These are phyloP conservation scores for Chelonus formosanus DNA, from an alignment of 2,888 invertebrate species.

Conservation along the genomic window DNA sequence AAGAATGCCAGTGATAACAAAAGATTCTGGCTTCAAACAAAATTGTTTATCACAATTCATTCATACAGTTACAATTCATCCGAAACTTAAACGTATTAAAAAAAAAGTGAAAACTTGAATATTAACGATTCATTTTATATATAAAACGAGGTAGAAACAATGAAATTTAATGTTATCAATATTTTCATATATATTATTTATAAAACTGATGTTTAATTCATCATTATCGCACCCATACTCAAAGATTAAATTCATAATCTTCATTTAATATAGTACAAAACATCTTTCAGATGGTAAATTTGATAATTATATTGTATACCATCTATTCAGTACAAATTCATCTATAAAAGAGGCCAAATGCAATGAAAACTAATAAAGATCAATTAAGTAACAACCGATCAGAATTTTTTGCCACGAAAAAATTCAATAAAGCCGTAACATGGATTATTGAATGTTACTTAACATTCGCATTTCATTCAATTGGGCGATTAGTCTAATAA, in stretches of 20 bases:
- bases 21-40: constrained; percentile 18
- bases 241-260: background rate
- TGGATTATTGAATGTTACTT: background rate
- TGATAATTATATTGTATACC: too few species aligned
- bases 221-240: constrained; percentile 15
- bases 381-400: constrained; percentile 29
- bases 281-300: constrained; percentile 4
- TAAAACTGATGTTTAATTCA: constrained; percentile 16
- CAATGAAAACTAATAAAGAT: constrained; percentile 14
- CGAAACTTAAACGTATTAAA: constrained; percentile 10
- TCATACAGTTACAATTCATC: constrained; percentile 19
- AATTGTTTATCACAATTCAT: constrained; percentile 34
- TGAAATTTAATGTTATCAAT: constrained; percentile 33
- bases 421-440: background rate
- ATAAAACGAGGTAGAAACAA: constrained; percentile 43
- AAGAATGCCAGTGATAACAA: constrained; percentile 3
- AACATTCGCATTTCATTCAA: too few species aligned
- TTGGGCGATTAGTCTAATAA: background rate
- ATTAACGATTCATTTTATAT: constrained; percentile 35
- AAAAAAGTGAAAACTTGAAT: constrained; percentile 28
- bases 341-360: constrained; percentile 29
- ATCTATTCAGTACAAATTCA: constrained; percentile 19
- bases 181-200: constrained; percentile 11
- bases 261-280: constrained; percentile 15
- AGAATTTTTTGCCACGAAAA: background rate